Evolutionary conservation across 2,113 vertebrate genomes (phyloP), one percentile per base, ranked within the genome.

Genomic region (Centrocercus urophasianus): DNA sequence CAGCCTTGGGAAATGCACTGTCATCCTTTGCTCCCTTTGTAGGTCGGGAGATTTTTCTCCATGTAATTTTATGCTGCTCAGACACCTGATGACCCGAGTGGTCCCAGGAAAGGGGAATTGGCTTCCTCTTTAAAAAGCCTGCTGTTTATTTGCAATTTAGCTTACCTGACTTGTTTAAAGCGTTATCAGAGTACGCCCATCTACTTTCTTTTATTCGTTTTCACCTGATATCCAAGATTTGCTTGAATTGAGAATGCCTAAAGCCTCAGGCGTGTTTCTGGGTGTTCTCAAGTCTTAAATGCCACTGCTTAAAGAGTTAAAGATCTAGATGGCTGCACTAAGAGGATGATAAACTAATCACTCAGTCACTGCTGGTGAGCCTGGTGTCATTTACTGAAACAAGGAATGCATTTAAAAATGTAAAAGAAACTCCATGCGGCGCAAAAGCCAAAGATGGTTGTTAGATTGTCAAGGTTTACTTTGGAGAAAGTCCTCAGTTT

Each of bases 221-320:
- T 96, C 96, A 97, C 93, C 79, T 78, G 93, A 89, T 97, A 95
- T 40, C 88, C 84, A 95, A 83, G 87, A 83, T 74, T 89, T 87
- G 75, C 75, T 88, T 92, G 19, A 95, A 92, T 40, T 82, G 90
- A 95, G 93, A 98, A 94, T 94, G 93, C 82, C 91, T 95, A 90
- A 97, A 95, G 96, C 97, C 97, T 76, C 86, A 93, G 97, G 97
- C 97, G 90, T 96, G 91, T 96, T 97, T 95, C 97, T 98, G 97
- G 97, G 97, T 98, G 97, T 98, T 98, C 98, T 97, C 93, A 95
- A 97, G 93, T 73, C 90, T 97, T 97, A 97, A 97, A 98, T 96
- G 96, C 89, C 96, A 92, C 89, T 96, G 93, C 95, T 98, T 96
- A 95, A 94, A 98, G 95, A 98, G 97, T 97, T 98, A 98, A 98